Percentiles rank a stretch among this genome's conserved stretches.
These are phyloP conservation scores for Rostratula benghalensis DNA, from an alignment of 2,113 vertebrate genomes.

Conservation along the genomic window DNA sequence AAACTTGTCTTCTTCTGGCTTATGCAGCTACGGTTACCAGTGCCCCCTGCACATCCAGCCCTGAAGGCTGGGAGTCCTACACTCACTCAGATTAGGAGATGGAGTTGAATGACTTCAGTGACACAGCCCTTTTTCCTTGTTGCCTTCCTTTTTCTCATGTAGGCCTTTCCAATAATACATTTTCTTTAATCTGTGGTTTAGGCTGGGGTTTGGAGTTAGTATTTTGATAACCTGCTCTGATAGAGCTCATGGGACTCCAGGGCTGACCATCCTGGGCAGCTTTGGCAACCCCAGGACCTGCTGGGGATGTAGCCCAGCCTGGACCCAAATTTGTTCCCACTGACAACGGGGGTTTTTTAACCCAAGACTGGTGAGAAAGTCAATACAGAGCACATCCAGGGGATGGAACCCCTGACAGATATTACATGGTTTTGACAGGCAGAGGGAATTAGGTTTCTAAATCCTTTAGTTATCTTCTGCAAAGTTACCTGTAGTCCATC, in stretches of 20 bases:
- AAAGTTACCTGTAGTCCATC: background rate
- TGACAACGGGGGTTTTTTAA: background rate
- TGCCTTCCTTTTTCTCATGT: background rate
- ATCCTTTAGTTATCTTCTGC: background rate
- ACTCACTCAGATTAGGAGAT: rapidly evolving
- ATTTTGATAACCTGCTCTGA: background rate
- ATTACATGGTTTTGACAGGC: background rate
- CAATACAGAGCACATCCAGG: background rate
- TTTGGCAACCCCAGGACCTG: background rate
- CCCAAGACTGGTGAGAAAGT: rapidly evolving
- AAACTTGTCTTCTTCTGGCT: background rate
- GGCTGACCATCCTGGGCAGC: background rate
- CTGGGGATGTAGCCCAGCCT: background rate
- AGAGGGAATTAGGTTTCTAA: slow-evolving; percentile 7
- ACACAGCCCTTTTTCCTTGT: rapidly evolving
- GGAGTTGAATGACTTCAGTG: no score
- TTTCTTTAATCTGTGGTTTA: rapidly evolving
- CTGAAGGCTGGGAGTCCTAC: background rate
- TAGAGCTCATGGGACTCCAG: rapidly evolving
- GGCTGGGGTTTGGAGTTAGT: background rate
- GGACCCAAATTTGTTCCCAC: background rate
- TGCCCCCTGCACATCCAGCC: rapidly evolving
- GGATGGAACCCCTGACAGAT: background rate
- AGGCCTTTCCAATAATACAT: rapidly evolving
- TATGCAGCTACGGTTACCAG: rapidly evolving